Base-by-base conservation (phyloP, 2,888 invertebrate species). In the Seira sanloemensis region DNA sequence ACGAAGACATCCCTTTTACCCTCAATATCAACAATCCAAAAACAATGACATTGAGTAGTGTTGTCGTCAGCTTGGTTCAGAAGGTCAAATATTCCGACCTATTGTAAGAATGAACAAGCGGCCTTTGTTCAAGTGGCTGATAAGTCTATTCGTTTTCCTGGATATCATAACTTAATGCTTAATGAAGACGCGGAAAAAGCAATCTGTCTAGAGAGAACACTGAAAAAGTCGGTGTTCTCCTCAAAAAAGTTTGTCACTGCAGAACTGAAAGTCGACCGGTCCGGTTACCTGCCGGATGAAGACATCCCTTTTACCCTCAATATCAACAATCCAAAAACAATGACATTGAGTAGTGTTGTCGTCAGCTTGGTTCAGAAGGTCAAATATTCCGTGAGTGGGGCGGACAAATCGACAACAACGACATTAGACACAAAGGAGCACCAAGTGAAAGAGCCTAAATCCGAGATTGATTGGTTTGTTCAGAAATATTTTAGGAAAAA, bases 401-500 rank as follows among this genome's bases (percentile, higher is more conserved):
- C 84, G 5, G 78, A 27, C 27, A 84, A 84, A 26, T 9, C 84
- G 18, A 84, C 84, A 12, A 78, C 78, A 24, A 84, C 78, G 50
- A 84, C 84, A 65, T 58, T 84, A 71, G 84, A 84, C 46, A 84
- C 84, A 27, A 75, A 74, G 27, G 78, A 78, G 24, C 65, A 78
- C 58, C 78, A 62, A n/a, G 54, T 84, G 54, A 84, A 75, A 27
- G 84, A 84, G n/a, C 27, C 68, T 16, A 78, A 84, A 46, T 2
- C 84, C 26, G 84, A 84, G 66, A 78, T 84, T 50, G 84, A 84
- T 71, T 84, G 84, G 84, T n/a, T n/a, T n/a, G n/a, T n/a, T n/a
- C n/a, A n/a, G n/a, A n/a, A n/a, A n/a, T n/a, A n/a, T n/a, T n/a
- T n/a, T n/a, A n/a, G n/a, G n/a, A n/a, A n/a, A n/a, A n/a, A n/a